phyloP scores from a whole-genome alignment of 2,113 vertebrate genomes.

The Electrona antarctica region DNA sequence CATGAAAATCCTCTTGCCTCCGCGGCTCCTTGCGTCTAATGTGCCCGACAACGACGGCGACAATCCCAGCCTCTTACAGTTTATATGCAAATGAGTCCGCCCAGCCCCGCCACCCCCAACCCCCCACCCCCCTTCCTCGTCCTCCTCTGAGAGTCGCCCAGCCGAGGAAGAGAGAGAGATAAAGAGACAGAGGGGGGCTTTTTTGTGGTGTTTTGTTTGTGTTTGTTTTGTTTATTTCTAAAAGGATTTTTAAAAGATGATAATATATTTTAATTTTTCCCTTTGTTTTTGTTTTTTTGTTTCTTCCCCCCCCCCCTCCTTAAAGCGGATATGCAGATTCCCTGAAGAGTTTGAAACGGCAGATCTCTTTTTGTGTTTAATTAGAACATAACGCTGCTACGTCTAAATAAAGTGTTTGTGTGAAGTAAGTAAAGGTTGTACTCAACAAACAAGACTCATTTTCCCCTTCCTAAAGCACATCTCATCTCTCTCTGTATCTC shows the following conservation, averaged over 20 bases:
- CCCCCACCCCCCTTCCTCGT: too few species aligned
- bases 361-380: slow-evolving; percentile 70
- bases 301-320: slow-evolving; percentile 38
- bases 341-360: slow-evolving; percentile 63
- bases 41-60: slow-evolving; percentile 73
- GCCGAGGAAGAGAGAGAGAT: slow-evolving; percentile 9
- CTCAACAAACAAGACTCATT: slow-evolving; percentile 47
- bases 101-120: slow-evolving; percentile 54
- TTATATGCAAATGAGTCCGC: slow-evolving; percentile 78
- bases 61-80: slow-evolving; percentile 77
- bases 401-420: slow-evolving; percentile 67
- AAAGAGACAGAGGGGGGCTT: slow-evolving; percentile 67
- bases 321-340: slow-evolving; percentile 62
- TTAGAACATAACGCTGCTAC: slow-evolving; percentile 68
- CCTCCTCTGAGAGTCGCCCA: slow-evolving; percentile 72
- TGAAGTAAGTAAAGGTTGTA: slow-evolving; percentile 60
- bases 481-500: slow-evolving; percentile 1
- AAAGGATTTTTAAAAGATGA: slow-evolving; percentile 76
- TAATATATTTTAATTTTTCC: slow-evolving; percentile 75
- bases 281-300: slow-evolving; percentile 49
- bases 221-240: slow-evolving; percentile 80
- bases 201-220: slow-evolving; percentile 80
- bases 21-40: slow-evolving; percentile 65
- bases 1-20: slow-evolving; percentile 78
- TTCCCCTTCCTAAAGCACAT: slow-evolving; percentile 9